phyloP scores from a whole-genome alignment of 2,888 invertebrate genomes.

The Eupithecia inturbata region DNA sequence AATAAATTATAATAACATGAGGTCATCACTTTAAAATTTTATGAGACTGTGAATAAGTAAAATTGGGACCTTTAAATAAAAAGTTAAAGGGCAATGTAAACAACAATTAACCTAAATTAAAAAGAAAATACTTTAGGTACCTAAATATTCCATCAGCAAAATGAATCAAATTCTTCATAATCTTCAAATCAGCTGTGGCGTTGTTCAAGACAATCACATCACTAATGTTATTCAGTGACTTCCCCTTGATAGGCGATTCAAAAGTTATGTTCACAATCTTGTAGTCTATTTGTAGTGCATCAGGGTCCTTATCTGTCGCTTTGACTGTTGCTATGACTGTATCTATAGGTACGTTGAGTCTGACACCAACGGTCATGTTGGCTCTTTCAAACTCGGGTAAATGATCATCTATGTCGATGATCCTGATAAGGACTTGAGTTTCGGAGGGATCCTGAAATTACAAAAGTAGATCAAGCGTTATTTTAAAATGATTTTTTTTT shows the following conservation, averaged over 20 bases:
- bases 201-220: constrained; percentile 86
- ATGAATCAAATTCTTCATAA: constrained; percentile 86
- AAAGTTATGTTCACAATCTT: constrained; percentile 85
- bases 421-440: constrained; percentile 85
- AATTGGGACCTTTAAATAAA: background rate
- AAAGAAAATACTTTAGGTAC: constrained; percentile 55
- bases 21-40: background rate
- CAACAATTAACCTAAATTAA: background rate
- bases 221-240: constrained; percentile 73
- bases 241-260: constrained; percentile 75
- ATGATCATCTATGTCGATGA: constrained; percentile 90
- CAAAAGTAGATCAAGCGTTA: background rate
- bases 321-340: constrained; percentile 87
- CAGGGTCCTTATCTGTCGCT: constrained; percentile 88
- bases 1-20: too few relatives aligned
- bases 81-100: background rate
- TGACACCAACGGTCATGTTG: constrained; percentile 88
- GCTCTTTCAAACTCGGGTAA: constrained; percentile 86
- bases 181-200: constrained; percentile 88
- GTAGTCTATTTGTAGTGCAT: constrained; percentile 86
- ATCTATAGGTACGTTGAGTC: constrained; percentile 89
- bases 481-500: background rate
- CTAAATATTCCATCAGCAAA: constrained; percentile 87
- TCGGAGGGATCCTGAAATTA: constrained; percentile 87
- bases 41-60: background rate